phyloP scores from a whole-genome alignment of 2,113 vertebrate species.

The Sphaerodactylus townsendi region DNA sequence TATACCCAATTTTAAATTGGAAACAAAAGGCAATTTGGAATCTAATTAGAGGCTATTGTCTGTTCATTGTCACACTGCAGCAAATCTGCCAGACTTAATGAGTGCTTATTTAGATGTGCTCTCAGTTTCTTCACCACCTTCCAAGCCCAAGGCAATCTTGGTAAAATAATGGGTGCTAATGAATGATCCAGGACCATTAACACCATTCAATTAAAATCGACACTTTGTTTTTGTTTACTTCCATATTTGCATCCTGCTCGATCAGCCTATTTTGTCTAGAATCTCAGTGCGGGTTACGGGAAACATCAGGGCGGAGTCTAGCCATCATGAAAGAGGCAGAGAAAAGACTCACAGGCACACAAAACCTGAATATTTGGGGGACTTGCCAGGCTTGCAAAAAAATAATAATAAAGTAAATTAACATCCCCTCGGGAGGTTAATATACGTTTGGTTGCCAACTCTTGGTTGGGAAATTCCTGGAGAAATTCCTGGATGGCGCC shows the following conservation, averaged over 20 bases:
- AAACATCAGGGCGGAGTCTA: too few species aligned
- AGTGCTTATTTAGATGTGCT: neutral
- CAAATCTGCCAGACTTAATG: neutral
- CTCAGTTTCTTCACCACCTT: neutral
- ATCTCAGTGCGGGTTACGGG: neutral
- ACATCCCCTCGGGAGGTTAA: too few species aligned
- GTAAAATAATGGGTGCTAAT: neutral
- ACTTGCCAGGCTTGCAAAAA: too few species aligned
- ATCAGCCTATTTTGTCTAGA: neutral
- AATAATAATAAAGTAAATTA: too few species aligned
- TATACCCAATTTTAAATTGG: too few species aligned
- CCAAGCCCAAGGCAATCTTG: neutral
- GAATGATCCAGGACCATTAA: neutral
- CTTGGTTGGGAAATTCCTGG: too few species aligned
- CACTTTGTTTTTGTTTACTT: neutral
- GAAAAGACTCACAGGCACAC: too few species aligned
- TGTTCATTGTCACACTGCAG: neutral
- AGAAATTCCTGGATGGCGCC: too few species aligned
- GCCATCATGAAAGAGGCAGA: too few species aligned
- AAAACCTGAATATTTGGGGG: too few species aligned
- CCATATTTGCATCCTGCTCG: neutral
- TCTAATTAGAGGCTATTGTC: neutral
- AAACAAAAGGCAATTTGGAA: too few species aligned
- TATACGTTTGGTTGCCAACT: too few species aligned
- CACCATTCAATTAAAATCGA: neutral